Evolutionary conservation across 2,797 vertebrate species (phyloP).

Genomic region (Mus caroli): DNA sequence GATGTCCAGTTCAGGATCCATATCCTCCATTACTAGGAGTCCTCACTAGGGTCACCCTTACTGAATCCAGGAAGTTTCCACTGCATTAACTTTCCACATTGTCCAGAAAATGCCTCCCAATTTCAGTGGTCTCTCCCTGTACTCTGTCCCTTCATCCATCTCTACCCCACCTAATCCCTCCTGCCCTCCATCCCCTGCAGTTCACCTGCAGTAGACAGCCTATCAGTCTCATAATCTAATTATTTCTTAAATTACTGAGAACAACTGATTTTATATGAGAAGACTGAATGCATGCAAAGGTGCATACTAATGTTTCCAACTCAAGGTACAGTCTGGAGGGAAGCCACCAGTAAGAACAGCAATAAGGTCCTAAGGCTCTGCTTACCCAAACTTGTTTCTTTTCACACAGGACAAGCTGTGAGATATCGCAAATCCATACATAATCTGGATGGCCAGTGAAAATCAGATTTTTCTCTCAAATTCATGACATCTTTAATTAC

Average conservation of each 20-base stretch:
- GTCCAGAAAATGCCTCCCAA: not conserved
- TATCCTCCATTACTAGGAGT: not conserved
- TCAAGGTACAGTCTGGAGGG: not conserved
- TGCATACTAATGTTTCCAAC: not conserved
- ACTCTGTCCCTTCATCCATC: not conserved
- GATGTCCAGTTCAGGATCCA: not conserved
- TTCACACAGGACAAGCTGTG: not conserved
- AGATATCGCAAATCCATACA: not conserved
- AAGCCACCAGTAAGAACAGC: not conserved
- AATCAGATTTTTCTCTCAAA: not conserved
- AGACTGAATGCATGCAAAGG: not conserved
- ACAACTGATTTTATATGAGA: not conserved
- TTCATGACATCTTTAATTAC: not conserved
- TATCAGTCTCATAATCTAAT: not conserved
- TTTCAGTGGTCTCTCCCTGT: not conserved
- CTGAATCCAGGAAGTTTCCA: not conserved
- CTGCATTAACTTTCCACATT: not conserved
- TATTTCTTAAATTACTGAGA: not conserved
- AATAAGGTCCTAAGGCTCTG: not conserved
- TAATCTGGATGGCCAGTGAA: not conserved
- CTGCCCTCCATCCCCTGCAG: accelerated
- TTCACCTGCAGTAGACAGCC: not conserved
- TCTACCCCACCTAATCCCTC: not conserved
- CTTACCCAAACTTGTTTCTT: not conserved
- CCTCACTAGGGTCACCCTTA: not conserved